These are phyloP conservation scores for Galeruca laticollis DNA, from an alignment of 2,888 invertebrate species.

Conservation along the genomic window DNA sequence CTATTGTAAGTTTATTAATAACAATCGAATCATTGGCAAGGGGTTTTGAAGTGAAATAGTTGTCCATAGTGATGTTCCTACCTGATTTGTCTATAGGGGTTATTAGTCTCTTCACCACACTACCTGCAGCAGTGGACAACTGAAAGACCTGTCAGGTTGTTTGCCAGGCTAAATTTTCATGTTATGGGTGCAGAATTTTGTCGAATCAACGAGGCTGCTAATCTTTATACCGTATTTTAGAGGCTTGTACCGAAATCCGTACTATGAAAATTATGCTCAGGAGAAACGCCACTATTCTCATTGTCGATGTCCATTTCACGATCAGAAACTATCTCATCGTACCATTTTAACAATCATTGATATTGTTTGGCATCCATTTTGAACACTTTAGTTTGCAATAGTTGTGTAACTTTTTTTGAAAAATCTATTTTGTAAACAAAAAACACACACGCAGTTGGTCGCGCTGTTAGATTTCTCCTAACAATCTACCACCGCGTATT, in stretches of 20 bases:
- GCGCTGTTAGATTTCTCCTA: too few species aligned
- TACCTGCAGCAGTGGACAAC: neutral
- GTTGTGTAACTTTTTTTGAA: neutral
- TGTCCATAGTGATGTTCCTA: too few species aligned
- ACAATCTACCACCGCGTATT: too few species aligned
- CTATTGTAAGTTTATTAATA: conserved; percentile 42
- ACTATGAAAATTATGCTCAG: neutral
- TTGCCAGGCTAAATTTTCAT: neutral
- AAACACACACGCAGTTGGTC: neutral
- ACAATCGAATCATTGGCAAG: conserved; percentile 29
- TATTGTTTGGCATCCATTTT: conserved; percentile 1
- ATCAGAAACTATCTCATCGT: neutral
- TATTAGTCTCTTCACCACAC: neutral
- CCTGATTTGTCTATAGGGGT: neutral
- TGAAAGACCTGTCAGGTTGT: neutral
- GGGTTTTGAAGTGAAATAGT: conserved; percentile 33
- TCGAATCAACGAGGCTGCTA: too few species aligned
- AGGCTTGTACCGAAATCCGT: neutral
- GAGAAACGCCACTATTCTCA: too few species aligned
- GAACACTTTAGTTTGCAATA: neutral
- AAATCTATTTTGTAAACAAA: neutral
- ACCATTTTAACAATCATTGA: neutral
- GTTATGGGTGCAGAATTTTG: too few species aligned
- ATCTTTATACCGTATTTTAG: neutral
- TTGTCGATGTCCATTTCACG: too few species aligned